Conservation (phyloP, 2,888 invertebrate genomes). For the Amphimallon solstitiale region DNA sequence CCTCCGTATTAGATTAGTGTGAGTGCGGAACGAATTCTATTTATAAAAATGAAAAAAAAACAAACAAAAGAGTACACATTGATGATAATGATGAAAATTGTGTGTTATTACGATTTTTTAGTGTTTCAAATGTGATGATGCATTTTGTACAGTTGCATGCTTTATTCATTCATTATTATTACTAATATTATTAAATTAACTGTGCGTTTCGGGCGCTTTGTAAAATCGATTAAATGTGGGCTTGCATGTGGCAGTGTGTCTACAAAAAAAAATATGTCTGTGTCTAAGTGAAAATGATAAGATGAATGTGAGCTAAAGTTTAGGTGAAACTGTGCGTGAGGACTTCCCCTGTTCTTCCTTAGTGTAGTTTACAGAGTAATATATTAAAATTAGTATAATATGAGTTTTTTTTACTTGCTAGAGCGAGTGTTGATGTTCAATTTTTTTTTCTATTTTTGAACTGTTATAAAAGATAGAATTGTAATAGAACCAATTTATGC, state of each 20-base stretch:
- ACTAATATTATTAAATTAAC: slow-evolving; percentile 50
- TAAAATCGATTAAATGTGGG: slow-evolving; percentile 51
- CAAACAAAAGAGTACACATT: slow-evolving; percentile 38
- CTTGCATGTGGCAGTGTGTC: slow-evolving; percentile 44
- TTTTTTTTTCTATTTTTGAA: slow-evolving; percentile 32
- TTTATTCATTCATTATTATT: slow-evolving; percentile 58
- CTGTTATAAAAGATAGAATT: slow-evolving; percentile 26
- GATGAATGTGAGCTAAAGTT: neutral
- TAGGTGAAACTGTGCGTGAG: slow-evolving; percentile 35
- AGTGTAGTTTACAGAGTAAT: slow-evolving; percentile 58
- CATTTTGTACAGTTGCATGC: slow-evolving; percentile 64
- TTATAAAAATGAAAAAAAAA: slow-evolving; percentile 38
- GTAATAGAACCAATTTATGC: slow-evolving; percentile 19
- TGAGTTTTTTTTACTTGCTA: slow-evolving; percentile 52
- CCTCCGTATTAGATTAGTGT: slow-evolving; percentile 44
- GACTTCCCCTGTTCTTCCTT: slow-evolving; percentile 49
- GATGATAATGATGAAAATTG: slow-evolving; percentile 22
- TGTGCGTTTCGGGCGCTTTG: slow-evolving; percentile 48
- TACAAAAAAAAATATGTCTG: slow-evolving; percentile 31
- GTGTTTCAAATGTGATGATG: slow-evolving; percentile 60
- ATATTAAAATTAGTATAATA: slow-evolving; percentile 54
- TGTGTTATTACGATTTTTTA: slow-evolving; percentile 53
- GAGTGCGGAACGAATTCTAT: slow-evolving; percentile 44
- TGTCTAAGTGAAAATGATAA: slow-evolving; percentile 27
- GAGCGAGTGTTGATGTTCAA: slow-evolving; percentile 55